Percentiles rank a stretch among this genome's conserved stretches.
Evolutionary conservation across 2,797 vertebrate species (phyloP).

Genomic region (Argyrosomus regius): DNA sequence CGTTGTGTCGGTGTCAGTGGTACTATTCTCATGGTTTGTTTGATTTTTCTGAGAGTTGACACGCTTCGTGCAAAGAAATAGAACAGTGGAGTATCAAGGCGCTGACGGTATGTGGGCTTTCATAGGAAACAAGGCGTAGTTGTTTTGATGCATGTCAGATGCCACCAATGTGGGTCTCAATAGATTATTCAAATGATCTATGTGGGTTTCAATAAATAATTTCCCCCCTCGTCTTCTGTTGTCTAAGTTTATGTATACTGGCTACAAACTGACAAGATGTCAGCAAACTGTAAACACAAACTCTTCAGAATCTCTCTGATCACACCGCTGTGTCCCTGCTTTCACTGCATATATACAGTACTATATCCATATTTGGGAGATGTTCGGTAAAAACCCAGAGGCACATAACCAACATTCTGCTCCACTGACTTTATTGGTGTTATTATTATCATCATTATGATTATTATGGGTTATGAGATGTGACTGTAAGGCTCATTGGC

Average conservation of each 20-base stretch:
- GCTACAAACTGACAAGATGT: constrained; percentile 8
- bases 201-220: not conserved
- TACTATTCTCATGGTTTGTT: not conserved
- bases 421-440: not conserved
- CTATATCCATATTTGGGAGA: not conserved
- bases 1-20: not conserved
- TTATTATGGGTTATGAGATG: constrained; percentile 2
- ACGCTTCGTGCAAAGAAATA: not conserved
- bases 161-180: not conserved
- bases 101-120: not conserved
- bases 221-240: not conserved
- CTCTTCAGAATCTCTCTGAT: not conserved
- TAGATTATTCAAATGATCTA: constrained; percentile 2
- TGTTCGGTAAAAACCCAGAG: not conserved
- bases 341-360: too few relatives aligned
- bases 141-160: constrained; percentile 21
- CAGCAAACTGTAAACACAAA: constrained; percentile 11
- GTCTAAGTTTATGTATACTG: not conserved
- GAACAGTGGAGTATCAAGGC: not conserved
- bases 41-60: not conserved
- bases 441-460: constrained; percentile 4
- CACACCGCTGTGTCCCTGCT: not conserved
- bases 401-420: not conserved
- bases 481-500: constrained; percentile 2
- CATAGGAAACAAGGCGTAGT: not conserved